Conservation (phyloP, 2,888 invertebrate genomes). For the Yponomeuta malinellus region DNA sequence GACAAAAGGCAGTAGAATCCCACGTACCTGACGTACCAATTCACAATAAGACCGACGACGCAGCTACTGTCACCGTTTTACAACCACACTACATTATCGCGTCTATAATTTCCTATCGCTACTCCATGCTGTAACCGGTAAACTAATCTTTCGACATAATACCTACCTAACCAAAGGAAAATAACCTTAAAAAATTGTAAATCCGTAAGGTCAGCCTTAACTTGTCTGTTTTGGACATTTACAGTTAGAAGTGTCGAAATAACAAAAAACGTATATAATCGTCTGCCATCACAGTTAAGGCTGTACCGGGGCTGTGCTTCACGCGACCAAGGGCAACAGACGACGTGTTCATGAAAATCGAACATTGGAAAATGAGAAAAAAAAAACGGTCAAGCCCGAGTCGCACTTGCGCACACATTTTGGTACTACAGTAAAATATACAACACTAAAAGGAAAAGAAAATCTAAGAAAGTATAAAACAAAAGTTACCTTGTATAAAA, state of each 20-base stretch:
- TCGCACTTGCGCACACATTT: too few relatives aligned
- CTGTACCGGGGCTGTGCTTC: background rate
- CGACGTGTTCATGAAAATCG: background rate
- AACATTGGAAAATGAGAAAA: too few relatives aligned
- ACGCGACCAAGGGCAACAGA: background rate
- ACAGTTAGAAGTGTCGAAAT: background rate
- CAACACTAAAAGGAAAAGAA: too few relatives aligned
- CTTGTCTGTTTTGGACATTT: background rate
- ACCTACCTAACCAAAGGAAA: background rate
- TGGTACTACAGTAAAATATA: too few relatives aligned
- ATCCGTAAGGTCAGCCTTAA: background rate
- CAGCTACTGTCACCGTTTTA: background rate
- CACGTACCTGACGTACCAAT: background rate
- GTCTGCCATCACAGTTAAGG: background rate
- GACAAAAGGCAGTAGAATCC: conserved; percentile 1
- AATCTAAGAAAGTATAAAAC: too few relatives aligned
- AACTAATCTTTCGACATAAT: background rate
- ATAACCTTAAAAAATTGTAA: background rate
- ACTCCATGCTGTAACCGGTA: background rate
- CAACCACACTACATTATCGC: background rate
- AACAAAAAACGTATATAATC: background rate
- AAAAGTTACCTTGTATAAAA: too few relatives aligned
- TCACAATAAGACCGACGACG: background rate
- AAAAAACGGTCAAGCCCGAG: too few relatives aligned
- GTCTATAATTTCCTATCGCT: background rate